These are phyloP conservation scores for Liolophura sinensis DNA, from an alignment of 1,140 invertebrate genomes.

Conservation along the genomic window DNA sequence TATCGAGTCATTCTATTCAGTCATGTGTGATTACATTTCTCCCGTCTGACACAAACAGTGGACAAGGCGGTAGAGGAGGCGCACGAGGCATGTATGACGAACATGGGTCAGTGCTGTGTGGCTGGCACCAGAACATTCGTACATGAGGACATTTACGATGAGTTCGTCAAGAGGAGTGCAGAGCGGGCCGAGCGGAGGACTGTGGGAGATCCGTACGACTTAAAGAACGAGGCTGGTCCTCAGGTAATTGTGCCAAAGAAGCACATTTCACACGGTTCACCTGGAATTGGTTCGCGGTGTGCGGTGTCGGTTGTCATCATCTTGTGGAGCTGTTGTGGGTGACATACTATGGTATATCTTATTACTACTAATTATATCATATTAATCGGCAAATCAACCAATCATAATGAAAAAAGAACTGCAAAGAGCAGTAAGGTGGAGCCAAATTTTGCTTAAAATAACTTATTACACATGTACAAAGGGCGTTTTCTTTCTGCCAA, in stretches of 20 bases:
- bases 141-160: constrained; percentile 42
- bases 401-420: no score
- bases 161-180: constrained; percentile 53
- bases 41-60: constrained; percentile 62
- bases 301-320: no score
- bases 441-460: no score
- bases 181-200: constrained; percentile 68
- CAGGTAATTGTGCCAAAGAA: constrained; percentile 35
- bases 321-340: no score
- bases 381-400: no score
- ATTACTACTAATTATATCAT: no score
- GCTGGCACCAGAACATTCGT: constrained; percentile 38
- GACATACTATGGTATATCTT: no score
- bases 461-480: no score
- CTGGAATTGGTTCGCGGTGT: no score
- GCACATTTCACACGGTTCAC: no score
- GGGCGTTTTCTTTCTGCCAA: no score
- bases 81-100: constrained; percentile 75
- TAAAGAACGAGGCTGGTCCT: constrained; percentile 73
- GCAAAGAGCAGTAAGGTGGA: no score
- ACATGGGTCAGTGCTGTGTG: constrained; percentile 62
- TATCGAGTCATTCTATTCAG: background rate
- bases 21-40: constrained; percentile 10
- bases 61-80: constrained; percentile 77
- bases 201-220: constrained; percentile 79